phyloP scores from a whole-genome alignment of 2,888 invertebrate genomes.

The Phortica magna region DNA sequence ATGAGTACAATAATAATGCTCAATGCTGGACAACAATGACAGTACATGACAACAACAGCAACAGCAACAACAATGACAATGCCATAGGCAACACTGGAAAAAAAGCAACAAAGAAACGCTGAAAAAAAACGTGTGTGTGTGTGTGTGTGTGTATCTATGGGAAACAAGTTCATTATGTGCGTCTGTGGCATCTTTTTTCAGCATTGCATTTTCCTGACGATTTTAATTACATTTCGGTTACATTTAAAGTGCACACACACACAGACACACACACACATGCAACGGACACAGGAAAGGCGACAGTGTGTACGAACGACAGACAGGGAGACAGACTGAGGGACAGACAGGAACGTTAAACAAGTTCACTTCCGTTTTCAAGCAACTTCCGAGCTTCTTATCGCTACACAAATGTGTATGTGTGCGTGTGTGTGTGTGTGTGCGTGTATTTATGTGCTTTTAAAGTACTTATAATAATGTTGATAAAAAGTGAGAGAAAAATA shows the following conservation, averaged over 20 bases:
- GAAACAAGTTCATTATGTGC: slow-evolving; percentile 65
- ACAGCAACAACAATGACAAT: slow-evolving; percentile 45
- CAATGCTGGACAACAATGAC: slow-evolving; percentile 37
- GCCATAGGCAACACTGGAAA: slow-evolving; percentile 3
- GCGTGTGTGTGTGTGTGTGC: slow-evolving; percentile 13
- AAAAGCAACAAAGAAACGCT: slow-evolving; percentile 2
- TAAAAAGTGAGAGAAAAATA: background rate
- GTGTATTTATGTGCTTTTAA: background rate
- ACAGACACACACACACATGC: background rate
- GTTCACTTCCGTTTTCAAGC: slow-evolving; percentile 12
- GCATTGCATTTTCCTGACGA: slow-evolving; percentile 1
- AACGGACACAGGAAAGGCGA: background rate
- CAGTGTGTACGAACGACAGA: too few relatives aligned
- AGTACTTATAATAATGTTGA: too few relatives aligned
- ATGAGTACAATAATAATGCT: background rate
- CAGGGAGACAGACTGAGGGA: background rate
- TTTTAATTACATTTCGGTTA: slow-evolving; percentile 12
- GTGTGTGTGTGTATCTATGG: background rate
- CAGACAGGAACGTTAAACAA: background rate
- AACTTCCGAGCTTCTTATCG: slow-evolving; percentile 19
- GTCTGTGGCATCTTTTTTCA: background rate
- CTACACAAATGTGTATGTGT: slow-evolving; percentile 14
- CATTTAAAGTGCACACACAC: background rate
- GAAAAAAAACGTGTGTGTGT: background rate
- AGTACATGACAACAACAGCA: slow-evolving; percentile 45